phyloP scores from a whole-genome alignment of 2,888 invertebrate genomes.

The Lampropteryx suffumata region DNA sequence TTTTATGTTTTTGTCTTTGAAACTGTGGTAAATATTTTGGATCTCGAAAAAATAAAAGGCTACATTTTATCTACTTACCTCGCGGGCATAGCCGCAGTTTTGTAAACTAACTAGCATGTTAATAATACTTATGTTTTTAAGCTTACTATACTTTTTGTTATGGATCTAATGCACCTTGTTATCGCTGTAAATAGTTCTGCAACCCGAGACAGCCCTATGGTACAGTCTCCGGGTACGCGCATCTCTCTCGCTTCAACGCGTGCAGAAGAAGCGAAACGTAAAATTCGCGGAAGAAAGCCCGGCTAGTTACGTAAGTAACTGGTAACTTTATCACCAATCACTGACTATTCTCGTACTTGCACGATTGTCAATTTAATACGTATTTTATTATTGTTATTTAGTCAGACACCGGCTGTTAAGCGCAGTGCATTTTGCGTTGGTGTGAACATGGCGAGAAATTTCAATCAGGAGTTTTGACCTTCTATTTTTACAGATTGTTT shows the following conservation, averaged over 20 bases:
- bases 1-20: no score
- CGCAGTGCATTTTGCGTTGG: constrained; percentile 1
- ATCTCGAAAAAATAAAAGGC: no score
- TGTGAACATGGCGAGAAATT: neutral
- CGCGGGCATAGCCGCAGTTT: no score
- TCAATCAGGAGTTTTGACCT: neutral
- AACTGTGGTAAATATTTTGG: no score
- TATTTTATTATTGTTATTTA: constrained; percentile 29
- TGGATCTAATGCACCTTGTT: no score
- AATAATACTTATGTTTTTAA: no score
- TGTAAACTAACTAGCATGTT: no score
- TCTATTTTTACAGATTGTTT: no score
- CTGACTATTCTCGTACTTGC: constrained; percentile 37
- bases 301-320: constrained; percentile 68
- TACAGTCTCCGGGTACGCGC: constrained; percentile 43
- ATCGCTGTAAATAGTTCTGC: neutral
- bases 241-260: constrained; percentile 42
- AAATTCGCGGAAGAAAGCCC: constrained; percentile 73
- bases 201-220: constrained; percentile 47
- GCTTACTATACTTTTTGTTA: no score
- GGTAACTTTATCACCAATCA: constrained; percentile 59
- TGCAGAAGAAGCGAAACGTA: constrained; percentile 44
- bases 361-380: constrained; percentile 45
- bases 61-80: no score
- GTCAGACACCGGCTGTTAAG: constrained; percentile 1